phyloP scores from a whole-genome alignment of 2,888 invertebrate genomes.

The Machimus atricapillus region DNA sequence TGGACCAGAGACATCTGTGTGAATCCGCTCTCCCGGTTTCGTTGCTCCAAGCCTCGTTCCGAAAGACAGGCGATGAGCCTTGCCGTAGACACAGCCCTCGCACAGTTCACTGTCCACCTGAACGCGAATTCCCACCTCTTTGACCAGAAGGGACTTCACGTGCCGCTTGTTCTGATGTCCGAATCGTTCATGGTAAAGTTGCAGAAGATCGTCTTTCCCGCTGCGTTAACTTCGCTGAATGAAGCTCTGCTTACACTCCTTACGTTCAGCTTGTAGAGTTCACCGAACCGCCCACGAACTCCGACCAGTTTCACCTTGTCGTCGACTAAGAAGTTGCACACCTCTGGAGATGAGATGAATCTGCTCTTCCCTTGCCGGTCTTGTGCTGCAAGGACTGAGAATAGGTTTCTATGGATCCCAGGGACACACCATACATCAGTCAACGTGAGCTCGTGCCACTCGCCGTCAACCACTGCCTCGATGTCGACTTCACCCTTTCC shows the following conservation, averaged over 20 bases:
- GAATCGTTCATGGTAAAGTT: conserved; percentile 39
- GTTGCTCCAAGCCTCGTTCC: not conserved
- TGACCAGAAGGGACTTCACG: conserved; percentile 28
- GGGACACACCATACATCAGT: conserved; percentile 52
- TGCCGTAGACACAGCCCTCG: not conserved
- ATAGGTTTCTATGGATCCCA: conserved; percentile 50
- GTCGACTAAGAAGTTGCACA: conserved; percentile 47
- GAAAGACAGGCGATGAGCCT: not conserved
- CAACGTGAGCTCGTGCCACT: conserved; percentile 46
- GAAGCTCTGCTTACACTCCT: conserved; percentile 45
- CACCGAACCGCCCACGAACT: conserved; percentile 35
- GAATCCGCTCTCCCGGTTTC: not conserved
- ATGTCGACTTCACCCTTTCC: conserved; percentile 47
- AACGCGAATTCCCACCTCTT: not conserved
- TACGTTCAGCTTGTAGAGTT: conserved; percentile 47
- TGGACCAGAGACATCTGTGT: conserved; percentile 33
- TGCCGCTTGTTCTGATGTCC: conserved; percentile 39
- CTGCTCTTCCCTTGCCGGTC: conserved; percentile 42
- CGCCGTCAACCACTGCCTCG: conserved; percentile 42
- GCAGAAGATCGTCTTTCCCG: not conserved
- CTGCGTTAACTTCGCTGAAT: conserved; percentile 42
- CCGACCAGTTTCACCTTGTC: conserved; percentile 31
- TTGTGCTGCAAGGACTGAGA: conserved; percentile 50
- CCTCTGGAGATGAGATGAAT: conserved; percentile 43
- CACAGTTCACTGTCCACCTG: not conserved